Evolutionary conservation across 2,797 vertebrate species (phyloP), one percentile per base, ranked within the genome.

Genomic region (Delichon dasypus): DNA sequence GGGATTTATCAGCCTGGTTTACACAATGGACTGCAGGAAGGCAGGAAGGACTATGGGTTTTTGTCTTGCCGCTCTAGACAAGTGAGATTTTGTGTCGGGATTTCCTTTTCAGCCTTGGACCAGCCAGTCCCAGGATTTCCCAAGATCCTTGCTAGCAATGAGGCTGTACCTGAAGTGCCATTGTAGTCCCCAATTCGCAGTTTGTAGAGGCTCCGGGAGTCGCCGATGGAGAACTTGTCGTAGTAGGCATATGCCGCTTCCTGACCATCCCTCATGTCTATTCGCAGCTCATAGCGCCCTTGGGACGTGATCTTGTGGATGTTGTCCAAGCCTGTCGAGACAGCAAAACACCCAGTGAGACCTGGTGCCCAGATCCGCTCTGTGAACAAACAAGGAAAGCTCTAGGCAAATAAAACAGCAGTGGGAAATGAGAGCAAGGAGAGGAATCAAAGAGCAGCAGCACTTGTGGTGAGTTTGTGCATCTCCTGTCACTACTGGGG

Each of bases 251-350:
- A 99, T 2, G 98, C 99, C 0, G 98, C 96, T 84, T 99, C 99
- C 93, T 99, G 99, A 11, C 99, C 98, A 0, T 99, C 99, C 77
- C 97, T 98, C 99, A 99, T 98, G 96, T 99, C 99, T 79, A 99
- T 98, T 6, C 99, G 98, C 80, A 99, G 97, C 97, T 99, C 99
- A 0, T 99, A 99, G 30, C 98, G 99, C 32, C 99, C 99, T 85
- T 99, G 99, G 71, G 98, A 97, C 0, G 99, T 98, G 93, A 99
- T 98, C 98, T 95, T 98, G 97, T 99, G 99, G 88, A 99, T 98
- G 94, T 99, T 99, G 97, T 99, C 99, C 87, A 99, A 97, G 76
- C 99, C 99, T 99, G 95, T 29, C 5, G 30, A 73, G 76, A 70
- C 65, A 67, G 44, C 4, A 10, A 38, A 34, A 62, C 15, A 21